Evolutionary conservation across 2,797 vertebrate species (phyloP).

Genomic region (Lepidocolaptes lacrymiger): DNA sequence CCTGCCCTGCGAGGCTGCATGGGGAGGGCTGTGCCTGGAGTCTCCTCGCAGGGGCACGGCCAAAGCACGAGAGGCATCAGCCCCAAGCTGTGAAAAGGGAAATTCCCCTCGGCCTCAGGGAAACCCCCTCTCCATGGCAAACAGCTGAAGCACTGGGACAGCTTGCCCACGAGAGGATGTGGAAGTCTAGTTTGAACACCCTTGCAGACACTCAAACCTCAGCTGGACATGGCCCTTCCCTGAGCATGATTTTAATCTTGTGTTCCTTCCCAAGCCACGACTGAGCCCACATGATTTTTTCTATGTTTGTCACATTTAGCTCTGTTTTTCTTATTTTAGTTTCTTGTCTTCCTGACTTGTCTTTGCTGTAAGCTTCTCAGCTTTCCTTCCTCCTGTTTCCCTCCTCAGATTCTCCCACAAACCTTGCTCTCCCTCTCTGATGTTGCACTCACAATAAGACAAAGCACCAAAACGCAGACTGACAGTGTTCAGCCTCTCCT

Average conservation of each 20-base stretch:
- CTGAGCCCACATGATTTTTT: neutral
- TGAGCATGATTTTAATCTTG: neutral
- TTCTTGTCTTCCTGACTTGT: neutral
- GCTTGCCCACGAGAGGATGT: neutral
- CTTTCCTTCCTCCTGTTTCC: neutral
- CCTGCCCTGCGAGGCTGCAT: accelerated
- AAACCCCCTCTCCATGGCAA: neutral
- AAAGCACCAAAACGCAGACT: neutral
- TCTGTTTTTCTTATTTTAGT: neutral
- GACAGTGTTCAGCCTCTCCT: neutral
- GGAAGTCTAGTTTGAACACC: neutral
- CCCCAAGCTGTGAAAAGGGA: neutral
- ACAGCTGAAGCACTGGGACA: neutral
- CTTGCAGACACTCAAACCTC: neutral
- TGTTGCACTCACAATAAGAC: neutral
- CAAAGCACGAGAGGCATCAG: neutral
- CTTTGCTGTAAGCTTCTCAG: neutral
- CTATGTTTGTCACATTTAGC: neutral
- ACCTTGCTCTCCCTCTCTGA: neutral
- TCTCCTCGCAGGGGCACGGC: neutral
- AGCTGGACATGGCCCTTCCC: accelerated
- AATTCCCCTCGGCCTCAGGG: neutral
- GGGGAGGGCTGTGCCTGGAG: neutral
- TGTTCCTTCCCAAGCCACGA: neutral
- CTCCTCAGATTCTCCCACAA: neutral